Evolutionary conservation across 1,140 invertebrate genomes (phyloP).

Genomic region (Anastrepha ludens): DNA sequence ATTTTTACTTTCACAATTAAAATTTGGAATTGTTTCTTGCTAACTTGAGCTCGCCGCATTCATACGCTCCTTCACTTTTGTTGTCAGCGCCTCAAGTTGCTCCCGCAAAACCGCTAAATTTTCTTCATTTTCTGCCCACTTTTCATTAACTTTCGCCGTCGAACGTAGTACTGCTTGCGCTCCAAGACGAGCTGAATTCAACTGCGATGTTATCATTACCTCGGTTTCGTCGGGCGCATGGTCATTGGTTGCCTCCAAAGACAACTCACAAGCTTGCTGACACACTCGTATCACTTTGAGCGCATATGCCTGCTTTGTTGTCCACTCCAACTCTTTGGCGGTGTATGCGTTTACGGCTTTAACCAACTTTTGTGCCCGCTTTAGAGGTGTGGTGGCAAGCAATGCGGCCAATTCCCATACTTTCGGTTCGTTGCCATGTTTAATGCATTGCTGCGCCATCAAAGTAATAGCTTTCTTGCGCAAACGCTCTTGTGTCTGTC

Average conservation of each 20-base stretch:
- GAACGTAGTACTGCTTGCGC: conserved; percentile 74
- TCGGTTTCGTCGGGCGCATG: conserved; percentile 61
- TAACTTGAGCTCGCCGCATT: not conserved
- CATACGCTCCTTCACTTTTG: conserved; percentile 54
- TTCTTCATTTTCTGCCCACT: conserved; percentile 56
- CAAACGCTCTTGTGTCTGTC: conserved; percentile 69
- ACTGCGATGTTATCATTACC: conserved; percentile 74
- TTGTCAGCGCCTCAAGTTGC: conserved; percentile 48
- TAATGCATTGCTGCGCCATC: conserved; percentile 86
- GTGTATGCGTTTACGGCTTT: conserved; percentile 79
- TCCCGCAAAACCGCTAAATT: not conserved
- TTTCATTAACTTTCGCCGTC: conserved; percentile 51
- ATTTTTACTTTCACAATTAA: not conserved
- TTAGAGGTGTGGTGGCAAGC: conserved; percentile 79
- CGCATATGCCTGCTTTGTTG: conserved; percentile 75
- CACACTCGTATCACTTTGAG: conserved; percentile 76
- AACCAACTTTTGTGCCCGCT: conserved; percentile 79
- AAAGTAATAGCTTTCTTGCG: conserved; percentile 82
- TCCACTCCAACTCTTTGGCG: conserved; percentile 78
- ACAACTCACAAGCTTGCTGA: conserved; percentile 73
- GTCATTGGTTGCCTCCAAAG: conserved; percentile 68
- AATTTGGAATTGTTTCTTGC: too few species aligned
- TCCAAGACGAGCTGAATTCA: conserved; percentile 79
- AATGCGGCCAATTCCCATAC: conserved; percentile 88
- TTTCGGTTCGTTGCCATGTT: conserved; percentile 81